Conservation (phyloP, 2,888 invertebrate genomes). For the Acanthosepion pharaonis region DNA sequence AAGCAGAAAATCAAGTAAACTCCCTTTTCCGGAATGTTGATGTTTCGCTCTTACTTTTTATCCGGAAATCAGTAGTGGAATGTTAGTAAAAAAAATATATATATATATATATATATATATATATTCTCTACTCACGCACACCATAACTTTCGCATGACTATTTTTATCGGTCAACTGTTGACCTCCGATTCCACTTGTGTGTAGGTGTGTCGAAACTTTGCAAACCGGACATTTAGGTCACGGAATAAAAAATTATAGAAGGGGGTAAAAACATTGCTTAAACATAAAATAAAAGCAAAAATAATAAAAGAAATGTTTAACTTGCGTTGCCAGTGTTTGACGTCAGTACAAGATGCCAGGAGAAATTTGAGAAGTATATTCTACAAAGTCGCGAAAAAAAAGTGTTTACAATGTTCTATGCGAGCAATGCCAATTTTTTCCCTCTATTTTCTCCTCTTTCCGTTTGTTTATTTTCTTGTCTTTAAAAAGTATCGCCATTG, state of each 20-base stretch:
- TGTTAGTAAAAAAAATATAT: not conserved
- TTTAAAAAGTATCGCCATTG: not conserved
- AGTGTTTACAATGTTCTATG: not conserved
- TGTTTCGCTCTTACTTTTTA: not conserved
- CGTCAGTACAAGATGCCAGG: not conserved
- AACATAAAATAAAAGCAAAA: not conserved
- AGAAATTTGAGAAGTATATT: not conserved
- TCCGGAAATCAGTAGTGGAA: not conserved
- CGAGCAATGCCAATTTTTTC: not conserved
- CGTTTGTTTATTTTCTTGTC: not conserved
- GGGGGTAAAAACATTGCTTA: not conserved
- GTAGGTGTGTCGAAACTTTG: not conserved
- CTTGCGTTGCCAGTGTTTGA: not conserved
- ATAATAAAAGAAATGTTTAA: not conserved
- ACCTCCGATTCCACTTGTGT: not conserved
- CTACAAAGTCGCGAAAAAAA: not conserved
- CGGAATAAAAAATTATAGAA: not conserved
- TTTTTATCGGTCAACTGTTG: not conserved
- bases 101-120: too few relatives aligned
- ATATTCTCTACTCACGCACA: not conserved
- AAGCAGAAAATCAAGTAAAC: not conserved
- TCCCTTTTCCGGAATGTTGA: constrained; percentile 33
- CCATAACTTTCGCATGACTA: not conserved
- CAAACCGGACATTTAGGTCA: not conserved
- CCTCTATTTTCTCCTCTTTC: not conserved